phyloP scores from a whole-genome alignment of 2,888 invertebrate species.

The Epirrhoe alternata region DNA sequence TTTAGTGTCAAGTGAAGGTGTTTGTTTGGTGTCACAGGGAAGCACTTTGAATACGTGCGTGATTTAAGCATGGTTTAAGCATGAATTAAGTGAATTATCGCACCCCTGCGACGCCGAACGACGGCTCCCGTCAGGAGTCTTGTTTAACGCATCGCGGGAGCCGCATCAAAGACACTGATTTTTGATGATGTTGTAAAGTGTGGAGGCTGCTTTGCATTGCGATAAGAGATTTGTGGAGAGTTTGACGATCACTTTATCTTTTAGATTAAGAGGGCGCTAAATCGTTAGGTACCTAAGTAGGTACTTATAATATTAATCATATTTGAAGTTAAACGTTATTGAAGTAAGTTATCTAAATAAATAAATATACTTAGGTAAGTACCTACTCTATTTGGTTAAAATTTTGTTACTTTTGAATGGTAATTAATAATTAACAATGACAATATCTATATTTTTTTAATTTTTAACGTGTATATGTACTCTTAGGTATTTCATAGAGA shows the following conservation, averaged over 20 bases:
- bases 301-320: too few species aligned
- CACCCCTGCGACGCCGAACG: slow-evolving; percentile 57
- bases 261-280: background rate
- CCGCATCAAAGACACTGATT: slow-evolving; percentile 69
- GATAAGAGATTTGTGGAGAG: slow-evolving; percentile 18
- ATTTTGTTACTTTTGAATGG: too few species aligned
- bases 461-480: too few species aligned
- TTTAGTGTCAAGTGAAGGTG: slow-evolving; percentile 45
- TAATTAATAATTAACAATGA: too few species aligned
- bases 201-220: slow-evolving; percentile 54
- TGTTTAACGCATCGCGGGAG: slow-evolving; percentile 76
- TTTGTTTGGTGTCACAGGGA: slow-evolving; percentile 49
- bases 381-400: too few species aligned
- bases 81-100: slow-evolving; percentile 78
- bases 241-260: background rate
- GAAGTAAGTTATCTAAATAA: background rate
- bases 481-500: too few species aligned
- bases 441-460: too few species aligned
- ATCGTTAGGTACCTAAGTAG: background rate
- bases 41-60: slow-evolving; percentile 63
- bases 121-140: slow-evolving; percentile 53
- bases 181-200: slow-evolving; percentile 55
- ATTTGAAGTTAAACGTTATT: background rate
- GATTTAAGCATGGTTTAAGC: slow-evolving; percentile 73
- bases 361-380: too few species aligned